A percentile compares a stretch with the other conserved stretches of the same genome.
These are phyloP conservation scores for Scortum barcoo DNA, from an alignment of 2,113 vertebrate species.

Conservation along the genomic window DNA sequence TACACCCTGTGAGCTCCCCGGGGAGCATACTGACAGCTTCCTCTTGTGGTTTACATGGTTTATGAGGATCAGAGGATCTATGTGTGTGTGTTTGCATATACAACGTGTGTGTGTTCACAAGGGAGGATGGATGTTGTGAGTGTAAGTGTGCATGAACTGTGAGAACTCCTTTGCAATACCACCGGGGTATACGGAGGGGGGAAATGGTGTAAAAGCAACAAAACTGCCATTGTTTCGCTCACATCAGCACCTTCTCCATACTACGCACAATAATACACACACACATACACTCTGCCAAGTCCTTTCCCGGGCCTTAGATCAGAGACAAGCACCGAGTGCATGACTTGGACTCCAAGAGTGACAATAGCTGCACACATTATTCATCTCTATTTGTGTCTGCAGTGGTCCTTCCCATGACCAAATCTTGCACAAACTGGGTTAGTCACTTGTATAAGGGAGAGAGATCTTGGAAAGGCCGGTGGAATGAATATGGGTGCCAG, in stretches of 20 bases:
- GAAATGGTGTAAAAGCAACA: conserved; percentile 65
- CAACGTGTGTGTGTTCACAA: conserved; percentile 12
- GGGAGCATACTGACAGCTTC: conserved; percentile 60
- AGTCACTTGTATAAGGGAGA: conserved; percentile 32
- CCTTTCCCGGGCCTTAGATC: conserved; percentile 48
- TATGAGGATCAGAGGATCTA: conserved; percentile 38
- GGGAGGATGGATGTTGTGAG: conserved; percentile 9
- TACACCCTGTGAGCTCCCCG: conserved; percentile 52
- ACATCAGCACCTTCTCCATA: conserved; percentile 66
- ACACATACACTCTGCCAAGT: conserved; percentile 31
- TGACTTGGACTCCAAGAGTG: conserved; percentile 57
- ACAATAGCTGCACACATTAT: conserved; percentile 55
- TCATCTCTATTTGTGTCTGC: conserved; percentile 36
- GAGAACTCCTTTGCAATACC: conserved; percentile 43
- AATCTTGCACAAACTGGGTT: conserved; percentile 55
- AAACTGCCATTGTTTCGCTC: conserved; percentile 80
- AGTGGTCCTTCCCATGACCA: conserved; percentile 67
- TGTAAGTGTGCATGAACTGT: conserved; percentile 28
- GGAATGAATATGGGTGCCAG: conserved; percentile 47
- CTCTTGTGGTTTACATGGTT: conserved; percentile 55
- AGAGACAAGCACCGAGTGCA: conserved; percentile 36
- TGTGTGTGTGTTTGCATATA: conserved; percentile 21
- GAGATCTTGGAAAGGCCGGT: conserved; percentile 51
- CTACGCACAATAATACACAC: conserved; percentile 23
- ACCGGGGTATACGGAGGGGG: neutral